A percentile compares a stretch with the other conserved stretches of the same genome.
Evolutionary conservation across 2,113 vertebrate species (phyloP).

Genomic region (Ailurus styani): DNA sequence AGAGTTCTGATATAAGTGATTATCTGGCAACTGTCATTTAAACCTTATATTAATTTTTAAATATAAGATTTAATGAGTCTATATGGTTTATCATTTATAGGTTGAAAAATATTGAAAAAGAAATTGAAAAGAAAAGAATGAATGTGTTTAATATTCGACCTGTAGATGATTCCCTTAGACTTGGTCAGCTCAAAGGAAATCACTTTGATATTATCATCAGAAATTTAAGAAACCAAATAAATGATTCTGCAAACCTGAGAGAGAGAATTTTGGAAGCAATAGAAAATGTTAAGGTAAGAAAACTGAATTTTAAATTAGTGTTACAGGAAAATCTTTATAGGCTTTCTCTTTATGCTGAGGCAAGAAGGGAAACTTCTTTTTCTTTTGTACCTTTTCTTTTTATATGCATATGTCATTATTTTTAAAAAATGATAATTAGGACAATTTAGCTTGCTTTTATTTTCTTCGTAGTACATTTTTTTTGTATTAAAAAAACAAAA

Average conservation of each 20-base stretch:
- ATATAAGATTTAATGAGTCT: not conserved
- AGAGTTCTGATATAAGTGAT: not conserved
- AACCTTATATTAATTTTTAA: not conserved
- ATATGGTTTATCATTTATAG: constrained; percentile 77
- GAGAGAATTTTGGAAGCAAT: constrained; percentile 88
- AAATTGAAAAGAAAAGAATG: constrained; percentile 88
- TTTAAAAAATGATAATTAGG: not conserved
- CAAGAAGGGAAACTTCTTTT: not conserved
- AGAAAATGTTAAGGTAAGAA: constrained; percentile 88
- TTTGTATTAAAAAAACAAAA: constrained; percentile 22
- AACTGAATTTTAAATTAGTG: not conserved
- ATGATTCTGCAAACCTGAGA: constrained; percentile 72
- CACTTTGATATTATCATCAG: constrained; percentile 93
- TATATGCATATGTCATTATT: not conserved
- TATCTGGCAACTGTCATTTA: not conserved
- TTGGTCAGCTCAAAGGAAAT: constrained; percentile 93
- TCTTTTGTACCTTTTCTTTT: not conserved
- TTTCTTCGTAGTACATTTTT: not conserved
- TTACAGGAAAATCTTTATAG: not conserved
- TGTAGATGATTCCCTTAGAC: constrained; percentile 84
- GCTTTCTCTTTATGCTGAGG: not conserved
- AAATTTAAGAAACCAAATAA: constrained; percentile 82
- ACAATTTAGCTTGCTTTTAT: not conserved
- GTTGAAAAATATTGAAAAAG: constrained; percentile 83
- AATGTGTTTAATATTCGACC: constrained; percentile 84